A percentile compares a stretch with the other conserved stretches of the same genome.
These are phyloP conservation scores for Drosophila niveifrons DNA, from an alignment of 2,888 invertebrate species.

Conservation along the genomic window DNA sequence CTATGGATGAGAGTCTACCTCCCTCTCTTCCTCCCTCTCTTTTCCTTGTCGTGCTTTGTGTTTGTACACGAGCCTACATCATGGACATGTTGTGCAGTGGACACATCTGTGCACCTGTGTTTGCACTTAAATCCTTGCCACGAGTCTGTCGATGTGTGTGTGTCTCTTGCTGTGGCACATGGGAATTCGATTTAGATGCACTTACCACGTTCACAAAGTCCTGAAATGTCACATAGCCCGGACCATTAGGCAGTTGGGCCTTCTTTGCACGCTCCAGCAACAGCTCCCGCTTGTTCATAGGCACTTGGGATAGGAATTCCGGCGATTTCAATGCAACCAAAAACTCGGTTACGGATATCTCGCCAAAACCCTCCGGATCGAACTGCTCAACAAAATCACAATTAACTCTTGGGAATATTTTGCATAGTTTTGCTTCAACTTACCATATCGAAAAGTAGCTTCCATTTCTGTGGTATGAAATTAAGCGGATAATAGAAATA, in stretches of 20 bases:
- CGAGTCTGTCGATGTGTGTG: constrained; percentile 20
- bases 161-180: constrained; percentile 39
- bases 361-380: constrained; percentile 96
- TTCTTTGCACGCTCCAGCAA: constrained; percentile 90
- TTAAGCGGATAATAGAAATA: neutral
- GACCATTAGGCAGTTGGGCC: constrained; percentile 87
- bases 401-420: neutral
- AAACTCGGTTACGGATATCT: constrained; percentile 95
- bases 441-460: constrained; percentile 94
- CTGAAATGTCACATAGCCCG: constrained; percentile 94
- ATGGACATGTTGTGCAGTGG: constrained; percentile 24
- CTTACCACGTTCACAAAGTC: constrained; percentile 98
- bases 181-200: constrained; percentile 76
- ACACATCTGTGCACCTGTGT: constrained; percentile 65
- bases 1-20: neutral
- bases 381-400: constrained; percentile 87
- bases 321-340: constrained; percentile 90
- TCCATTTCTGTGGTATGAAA: constrained; percentile 90
- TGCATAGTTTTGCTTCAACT: constrained; percentile 67
- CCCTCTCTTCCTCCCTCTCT: neutral
- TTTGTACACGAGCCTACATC: constrained; percentile 76
- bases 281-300: constrained; percentile 91
- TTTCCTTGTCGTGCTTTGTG: constrained; percentile 27
- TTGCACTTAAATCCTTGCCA: constrained; percentile 69
- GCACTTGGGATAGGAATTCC: constrained; percentile 92